Percentiles rank a stretch among this genome's conserved stretches.
phyloP scores from a whole-genome alignment of 2,113 vertebrate genomes.

The Oncorhynchus mykiss region DNA sequence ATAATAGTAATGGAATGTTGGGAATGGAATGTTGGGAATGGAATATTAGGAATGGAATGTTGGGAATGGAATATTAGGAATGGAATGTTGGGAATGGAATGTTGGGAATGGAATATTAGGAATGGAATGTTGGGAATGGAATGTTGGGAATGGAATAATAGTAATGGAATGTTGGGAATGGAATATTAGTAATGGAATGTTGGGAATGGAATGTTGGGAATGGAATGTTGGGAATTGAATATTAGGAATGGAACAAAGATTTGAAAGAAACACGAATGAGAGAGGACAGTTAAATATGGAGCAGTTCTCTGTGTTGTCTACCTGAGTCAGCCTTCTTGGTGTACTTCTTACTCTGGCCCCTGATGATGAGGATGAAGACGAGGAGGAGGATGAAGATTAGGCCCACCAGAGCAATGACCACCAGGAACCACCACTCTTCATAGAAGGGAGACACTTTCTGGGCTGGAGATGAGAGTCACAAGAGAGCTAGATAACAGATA shows the following conservation, averaged over 20 bases:
- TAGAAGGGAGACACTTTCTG: slow-evolving; percentile 95
- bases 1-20: not conserved
- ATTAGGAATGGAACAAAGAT: slow-evolving; percentile 72
- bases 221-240: not conserved
- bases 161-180: too few species aligned
- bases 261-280: slow-evolving; percentile 7
- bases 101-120: too few species aligned
- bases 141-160: too few species aligned
- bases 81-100: too few species aligned
- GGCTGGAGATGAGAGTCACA: slow-evolving; percentile 69
- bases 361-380: slow-evolving; percentile 93
- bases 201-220: too few species aligned
- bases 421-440: slow-evolving; percentile 98
- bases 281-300: not conserved
- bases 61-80: too few species aligned
- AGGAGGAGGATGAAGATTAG: slow-evolving; percentile 97
- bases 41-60: slow-evolving; percentile 73
- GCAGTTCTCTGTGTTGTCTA: slow-evolving; percentile 52
- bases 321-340: slow-evolving; percentile 94
- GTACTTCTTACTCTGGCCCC: slow-evolving; percentile 96
- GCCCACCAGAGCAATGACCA: slow-evolving; percentile 92
- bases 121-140: too few species aligned
- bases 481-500: not conserved
- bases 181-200: too few species aligned
- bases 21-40: too few species aligned